Percentiles rank a stretch among this genome's conserved stretches.
Conservation (phyloP, 2,797 vertebrate genomes). For the Macropus fuliginosus region DNA sequence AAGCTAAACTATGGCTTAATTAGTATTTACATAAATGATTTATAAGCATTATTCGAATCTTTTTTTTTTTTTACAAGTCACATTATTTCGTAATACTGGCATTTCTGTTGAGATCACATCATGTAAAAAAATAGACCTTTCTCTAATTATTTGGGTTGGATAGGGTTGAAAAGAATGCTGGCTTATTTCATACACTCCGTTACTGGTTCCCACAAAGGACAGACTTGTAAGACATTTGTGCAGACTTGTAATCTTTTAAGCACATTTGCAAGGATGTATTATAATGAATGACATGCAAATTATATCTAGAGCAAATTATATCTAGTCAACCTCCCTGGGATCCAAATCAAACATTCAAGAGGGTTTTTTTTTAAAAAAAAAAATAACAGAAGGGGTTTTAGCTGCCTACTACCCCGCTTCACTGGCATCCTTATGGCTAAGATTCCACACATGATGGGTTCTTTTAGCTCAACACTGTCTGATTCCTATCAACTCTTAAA, state of each 20-base stretch:
- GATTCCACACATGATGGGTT: constrained; percentile 20
- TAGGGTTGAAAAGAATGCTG: background rate
- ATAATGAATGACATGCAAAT: constrained; percentile 23
- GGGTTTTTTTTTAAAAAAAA: background rate
- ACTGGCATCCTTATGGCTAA: background rate
- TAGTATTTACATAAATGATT: background rate
- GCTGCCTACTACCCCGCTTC: constrained; percentile 14
- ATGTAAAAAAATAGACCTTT: background rate
- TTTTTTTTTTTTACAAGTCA: background rate
- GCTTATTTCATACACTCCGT: background rate
- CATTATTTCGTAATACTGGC: background rate
- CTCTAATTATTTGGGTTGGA: background rate
- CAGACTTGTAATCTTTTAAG: background rate
- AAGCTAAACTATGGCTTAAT: constrained; percentile 2
- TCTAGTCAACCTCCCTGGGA: constrained; percentile 32
- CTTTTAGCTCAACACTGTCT: constrained; percentile 42
- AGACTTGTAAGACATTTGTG: background rate
- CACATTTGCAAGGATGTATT: background rate
- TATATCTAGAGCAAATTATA: background rate
- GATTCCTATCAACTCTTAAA: constrained; percentile 26
- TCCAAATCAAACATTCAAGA: constrained; percentile 15
- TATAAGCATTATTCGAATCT: constrained; percentile 17
- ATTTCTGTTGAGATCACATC: constrained; percentile 7
- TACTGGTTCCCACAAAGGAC: constrained; percentile 14
- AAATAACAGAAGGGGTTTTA: background rate